Percentiles rank a stretch among this genome's conserved stretches.
phyloP scores from a whole-genome alignment of 2,888 invertebrate genomes.

The Platycnemis pennipes region DNA sequence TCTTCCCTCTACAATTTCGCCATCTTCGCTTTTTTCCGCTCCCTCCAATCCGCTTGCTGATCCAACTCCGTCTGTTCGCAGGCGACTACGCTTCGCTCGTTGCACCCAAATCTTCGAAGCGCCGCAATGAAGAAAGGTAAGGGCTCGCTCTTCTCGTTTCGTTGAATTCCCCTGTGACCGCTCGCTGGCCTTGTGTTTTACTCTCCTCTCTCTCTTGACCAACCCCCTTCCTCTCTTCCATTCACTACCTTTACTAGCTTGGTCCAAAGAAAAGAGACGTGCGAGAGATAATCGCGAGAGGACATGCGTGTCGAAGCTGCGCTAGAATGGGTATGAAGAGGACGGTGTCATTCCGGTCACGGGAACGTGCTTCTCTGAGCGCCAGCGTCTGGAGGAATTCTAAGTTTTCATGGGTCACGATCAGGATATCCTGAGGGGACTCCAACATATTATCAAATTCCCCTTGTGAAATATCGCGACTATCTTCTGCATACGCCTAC shows the following conservation, averaged over 20 bases:
- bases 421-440: not conserved
- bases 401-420: not conserved
- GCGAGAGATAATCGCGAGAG: not conserved
- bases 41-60: too few species aligned
- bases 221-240: not conserved
- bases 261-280: not conserved
- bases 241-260: not conserved
- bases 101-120: too few species aligned
- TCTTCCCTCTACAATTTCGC: not conserved
- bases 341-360: not conserved
- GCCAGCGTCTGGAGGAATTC: not conserved
- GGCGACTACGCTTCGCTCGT: too few species aligned
- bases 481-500: too few species aligned
- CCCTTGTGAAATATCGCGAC: not conserved
- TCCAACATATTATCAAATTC: not conserved
- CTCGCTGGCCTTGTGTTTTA: too few species aligned
- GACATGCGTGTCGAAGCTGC: not conserved
- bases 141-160: not conserved
- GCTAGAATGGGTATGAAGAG: not conserved
- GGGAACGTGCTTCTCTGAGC: not conserved
- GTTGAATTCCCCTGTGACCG: not conserved
- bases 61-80: too few species aligned
- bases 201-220: not conserved
- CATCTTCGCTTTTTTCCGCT: not conserved
- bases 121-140: too few species aligned